A percentile compares a stretch with the other conserved stretches of the same genome.
Conservation (phyloP, 2,113 vertebrate genomes). For the Alces alces region DNA sequence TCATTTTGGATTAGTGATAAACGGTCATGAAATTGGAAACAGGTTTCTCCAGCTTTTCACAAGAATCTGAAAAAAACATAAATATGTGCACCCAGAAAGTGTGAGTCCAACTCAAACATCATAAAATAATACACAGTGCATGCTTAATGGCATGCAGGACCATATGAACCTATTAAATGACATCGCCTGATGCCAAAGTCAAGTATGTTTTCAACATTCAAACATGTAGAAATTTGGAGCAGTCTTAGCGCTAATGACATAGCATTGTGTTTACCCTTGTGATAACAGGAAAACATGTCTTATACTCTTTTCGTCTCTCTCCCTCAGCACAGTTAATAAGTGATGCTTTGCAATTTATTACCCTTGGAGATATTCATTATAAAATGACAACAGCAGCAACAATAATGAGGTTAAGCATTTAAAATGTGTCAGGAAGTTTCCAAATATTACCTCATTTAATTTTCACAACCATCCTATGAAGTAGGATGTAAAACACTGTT, state of each 20-base stretch:
- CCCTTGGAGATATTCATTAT: not conserved
- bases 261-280: slow-evolving; percentile 52
- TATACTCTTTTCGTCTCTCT: not conserved
- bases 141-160: slow-evolving; percentile 77
- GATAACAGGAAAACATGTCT: not conserved
- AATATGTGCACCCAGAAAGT: slow-evolving; percentile 80
- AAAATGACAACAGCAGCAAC: not conserved
- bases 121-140: slow-evolving; percentile 85
- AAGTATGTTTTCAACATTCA: slow-evolving; percentile 76
- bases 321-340: not conserved
- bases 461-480: not conserved
- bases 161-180: slow-evolving; percentile 81
- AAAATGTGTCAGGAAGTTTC: not conserved
- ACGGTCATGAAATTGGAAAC: slow-evolving; percentile 84
- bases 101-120: slow-evolving; percentile 85
- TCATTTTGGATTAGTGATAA: slow-evolving; percentile 85
- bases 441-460: not conserved
- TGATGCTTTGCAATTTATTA: not conserved
- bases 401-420: not conserved
- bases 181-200: slow-evolving; percentile 80
- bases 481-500: not conserved
- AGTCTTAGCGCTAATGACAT: slow-evolving; percentile 58
- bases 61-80: slow-evolving; percentile 82
- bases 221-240: slow-evolving; percentile 61
- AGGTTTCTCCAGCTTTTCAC: slow-evolving; percentile 79